Evolutionary conservation across 1,140 invertebrate genomes (phyloP).

Genomic region (Schlechtendalia chinensis): DNA sequence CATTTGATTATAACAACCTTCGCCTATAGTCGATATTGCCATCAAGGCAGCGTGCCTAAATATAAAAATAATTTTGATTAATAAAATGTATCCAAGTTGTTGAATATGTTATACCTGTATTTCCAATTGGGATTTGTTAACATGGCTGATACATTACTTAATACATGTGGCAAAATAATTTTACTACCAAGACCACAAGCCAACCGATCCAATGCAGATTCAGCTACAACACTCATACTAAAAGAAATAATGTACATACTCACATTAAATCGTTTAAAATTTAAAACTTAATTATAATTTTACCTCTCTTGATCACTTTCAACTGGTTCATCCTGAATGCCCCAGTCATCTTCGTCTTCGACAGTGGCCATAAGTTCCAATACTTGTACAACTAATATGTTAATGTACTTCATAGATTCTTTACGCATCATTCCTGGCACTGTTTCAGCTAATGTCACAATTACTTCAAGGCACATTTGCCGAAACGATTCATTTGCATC

Average conservation of each 20-base stretch:
- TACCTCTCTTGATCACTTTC: conserved; percentile 40
- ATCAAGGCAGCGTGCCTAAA: conserved; percentile 90
- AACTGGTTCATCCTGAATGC: conserved; percentile 66
- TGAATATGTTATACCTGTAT: conserved; percentile 59
- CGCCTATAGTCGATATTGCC: conserved; percentile 96
- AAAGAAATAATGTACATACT: conserved; percentile 52
- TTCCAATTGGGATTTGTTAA: conserved; percentile 80
- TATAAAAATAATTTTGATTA: conserved; percentile 22
- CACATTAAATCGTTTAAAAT: conserved; percentile 45
- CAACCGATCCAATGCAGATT: conserved; percentile 92
- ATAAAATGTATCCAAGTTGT: too few species aligned
- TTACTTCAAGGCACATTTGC: conserved; percentile 87
- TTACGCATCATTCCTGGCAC: conserved; percentile 95
- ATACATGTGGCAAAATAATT: conserved; percentile 85
- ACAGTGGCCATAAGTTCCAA: conserved; percentile 96
- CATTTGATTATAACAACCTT: conserved; percentile 98
- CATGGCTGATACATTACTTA: conserved; percentile 83
- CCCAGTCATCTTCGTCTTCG: conserved; percentile 89
- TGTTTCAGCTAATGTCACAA: conserved; percentile 92
- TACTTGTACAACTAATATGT: conserved; percentile 74
- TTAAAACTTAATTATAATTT: not conserved
- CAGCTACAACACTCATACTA: conserved; percentile 88
- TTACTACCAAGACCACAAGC: conserved; percentile 96
- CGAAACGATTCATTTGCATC: conserved; percentile 81
- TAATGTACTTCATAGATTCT: conserved; percentile 73